Percentiles rank a stretch among this genome's conserved stretches.
These are phyloP conservation scores for Pseudomyrmex gracilis DNA, from an alignment of 1,140 invertebrate genomes.

Conservation along the genomic window DNA sequence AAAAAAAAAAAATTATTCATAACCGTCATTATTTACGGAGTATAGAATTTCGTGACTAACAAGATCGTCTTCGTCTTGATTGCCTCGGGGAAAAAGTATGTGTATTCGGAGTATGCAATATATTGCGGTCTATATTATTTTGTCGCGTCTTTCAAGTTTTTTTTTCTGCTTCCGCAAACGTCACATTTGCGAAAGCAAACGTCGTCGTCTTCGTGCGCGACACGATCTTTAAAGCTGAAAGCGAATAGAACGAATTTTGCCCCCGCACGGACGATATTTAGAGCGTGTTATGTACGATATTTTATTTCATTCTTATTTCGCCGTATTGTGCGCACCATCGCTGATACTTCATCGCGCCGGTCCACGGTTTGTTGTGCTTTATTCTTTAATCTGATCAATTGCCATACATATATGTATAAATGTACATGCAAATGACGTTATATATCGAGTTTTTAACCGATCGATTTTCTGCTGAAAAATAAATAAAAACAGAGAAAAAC, in stretches of 20 bases:
- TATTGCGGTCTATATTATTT: not conserved
- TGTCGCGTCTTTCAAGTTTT: not conserved
- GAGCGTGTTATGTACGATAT: slow-evolving; percentile 9
- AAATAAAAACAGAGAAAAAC: not conserved
- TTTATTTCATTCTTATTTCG: slow-evolving; percentile 37
- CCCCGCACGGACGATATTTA: not conserved
- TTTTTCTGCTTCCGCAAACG: not conserved
- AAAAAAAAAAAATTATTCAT: slow-evolving; percentile 5
- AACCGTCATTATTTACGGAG: slow-evolving; percentile 37
- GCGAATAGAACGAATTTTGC: slow-evolving; percentile 3
- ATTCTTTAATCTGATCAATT: slow-evolving; percentile 10
- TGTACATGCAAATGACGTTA: not conserved
- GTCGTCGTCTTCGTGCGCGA: not conserved
- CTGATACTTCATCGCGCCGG: not conserved
- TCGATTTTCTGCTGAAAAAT: slow-evolving; percentile 1
- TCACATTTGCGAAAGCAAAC: not conserved
- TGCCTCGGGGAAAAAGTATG: not conserved
- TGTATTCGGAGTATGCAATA: slow-evolving; percentile 16
- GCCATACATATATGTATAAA: not conserved
- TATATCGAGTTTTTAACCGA: slow-evolving; percentile 2
- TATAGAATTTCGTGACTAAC: slow-evolving; percentile 35
- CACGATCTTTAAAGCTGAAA: slow-evolving; percentile 20
- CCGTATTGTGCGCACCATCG: not conserved
- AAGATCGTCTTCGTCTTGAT: slow-evolving; percentile 21
- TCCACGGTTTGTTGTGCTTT: slow-evolving; percentile 11